phyloP scores from a whole-genome alignment of 2,113 vertebrate genomes.

The Plecotus auritus region DNA sequence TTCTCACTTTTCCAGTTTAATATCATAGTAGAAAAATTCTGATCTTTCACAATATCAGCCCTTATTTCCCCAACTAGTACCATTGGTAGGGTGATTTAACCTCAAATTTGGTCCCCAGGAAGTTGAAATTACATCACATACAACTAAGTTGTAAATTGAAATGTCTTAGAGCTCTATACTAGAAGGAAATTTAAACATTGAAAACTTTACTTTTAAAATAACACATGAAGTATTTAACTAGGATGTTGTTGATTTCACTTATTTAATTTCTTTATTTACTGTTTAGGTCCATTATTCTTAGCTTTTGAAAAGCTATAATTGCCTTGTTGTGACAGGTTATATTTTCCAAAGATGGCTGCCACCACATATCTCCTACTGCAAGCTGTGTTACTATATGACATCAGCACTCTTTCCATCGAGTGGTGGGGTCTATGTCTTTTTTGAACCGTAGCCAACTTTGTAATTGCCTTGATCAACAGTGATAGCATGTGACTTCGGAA shows the following conservation, averaged over 20 bases:
- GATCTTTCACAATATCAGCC: slow-evolving; percentile 14
- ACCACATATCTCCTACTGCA: neutral
- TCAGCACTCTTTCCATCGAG: neutral
- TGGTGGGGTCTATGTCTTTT: neutral
- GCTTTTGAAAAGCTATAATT: neutral
- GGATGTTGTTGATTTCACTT: slow-evolving; percentile 28
- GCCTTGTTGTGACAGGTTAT: neutral
- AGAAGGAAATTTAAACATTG: slow-evolving; percentile 11
- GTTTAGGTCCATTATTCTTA: slow-evolving; percentile 54
- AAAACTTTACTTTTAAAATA: slow-evolving; percentile 65
- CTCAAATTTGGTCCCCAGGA: slow-evolving; percentile 29
- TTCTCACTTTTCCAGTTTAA: slow-evolving; percentile 34
- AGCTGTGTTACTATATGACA: neutral
- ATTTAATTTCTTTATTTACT: slow-evolving; percentile 56
- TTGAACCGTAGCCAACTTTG: neutral
- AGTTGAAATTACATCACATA: slow-evolving; percentile 45
- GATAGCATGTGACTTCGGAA: neutral
- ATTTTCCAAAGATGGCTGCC: slow-evolving; percentile 1
- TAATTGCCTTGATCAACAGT: neutral
- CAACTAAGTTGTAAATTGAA: slow-evolving; percentile 42
- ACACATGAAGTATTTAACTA: slow-evolving; percentile 70
- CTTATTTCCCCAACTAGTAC: slow-evolving; percentile 38
- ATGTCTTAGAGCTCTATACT: slow-evolving; percentile 13
- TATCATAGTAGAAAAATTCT: neutral
- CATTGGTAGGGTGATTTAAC: slow-evolving; percentile 19